Evolutionary conservation across 2,113 vertebrate genomes (phyloP).

Genomic region (Camelus dromedarius): DNA sequence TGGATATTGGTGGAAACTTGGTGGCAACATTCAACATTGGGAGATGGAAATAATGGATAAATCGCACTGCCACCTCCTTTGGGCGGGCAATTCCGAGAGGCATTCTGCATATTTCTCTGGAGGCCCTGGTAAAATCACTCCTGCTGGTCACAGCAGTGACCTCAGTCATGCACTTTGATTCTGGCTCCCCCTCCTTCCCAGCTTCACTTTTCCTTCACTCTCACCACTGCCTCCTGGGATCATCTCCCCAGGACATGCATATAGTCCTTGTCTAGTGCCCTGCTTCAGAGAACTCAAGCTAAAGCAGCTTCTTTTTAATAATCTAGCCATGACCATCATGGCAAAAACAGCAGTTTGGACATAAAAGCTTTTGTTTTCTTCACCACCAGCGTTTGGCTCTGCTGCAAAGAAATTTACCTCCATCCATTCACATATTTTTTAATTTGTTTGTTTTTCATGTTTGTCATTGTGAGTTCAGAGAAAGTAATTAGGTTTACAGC

Average conservation of each 20-base stretch:
- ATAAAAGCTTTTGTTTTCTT: conserved; percentile 11
- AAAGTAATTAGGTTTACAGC: not conserved
- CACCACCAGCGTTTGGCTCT: not conserved
- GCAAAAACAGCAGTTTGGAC: conserved; percentile 44
- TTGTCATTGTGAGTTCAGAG: conserved; percentile 45
- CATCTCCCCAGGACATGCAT: not conserved
- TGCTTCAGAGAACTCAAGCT: conserved; percentile 25
- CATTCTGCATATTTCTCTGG: not conserved
- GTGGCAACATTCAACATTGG: not conserved
- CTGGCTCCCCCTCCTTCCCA: not conserved
- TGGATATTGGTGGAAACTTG: not conserved
- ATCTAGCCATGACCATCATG: not conserved
- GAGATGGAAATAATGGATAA: not conserved
- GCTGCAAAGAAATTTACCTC: not conserved
- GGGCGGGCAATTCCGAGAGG: not conserved
- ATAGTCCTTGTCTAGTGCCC: not conserved
- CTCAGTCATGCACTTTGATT: not conserved
- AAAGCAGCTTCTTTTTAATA: conserved; percentile 21
- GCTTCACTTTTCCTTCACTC: not conserved
- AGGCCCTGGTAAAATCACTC: not conserved
- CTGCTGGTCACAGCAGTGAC: not conserved
- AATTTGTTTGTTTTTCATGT: not conserved
- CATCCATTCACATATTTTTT: not conserved
- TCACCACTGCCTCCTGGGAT: not conserved
- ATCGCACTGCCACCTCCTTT: not conserved